phyloP scores from a whole-genome alignment of 1,140 invertebrate species.

The Bombus sibiricus region DNA sequence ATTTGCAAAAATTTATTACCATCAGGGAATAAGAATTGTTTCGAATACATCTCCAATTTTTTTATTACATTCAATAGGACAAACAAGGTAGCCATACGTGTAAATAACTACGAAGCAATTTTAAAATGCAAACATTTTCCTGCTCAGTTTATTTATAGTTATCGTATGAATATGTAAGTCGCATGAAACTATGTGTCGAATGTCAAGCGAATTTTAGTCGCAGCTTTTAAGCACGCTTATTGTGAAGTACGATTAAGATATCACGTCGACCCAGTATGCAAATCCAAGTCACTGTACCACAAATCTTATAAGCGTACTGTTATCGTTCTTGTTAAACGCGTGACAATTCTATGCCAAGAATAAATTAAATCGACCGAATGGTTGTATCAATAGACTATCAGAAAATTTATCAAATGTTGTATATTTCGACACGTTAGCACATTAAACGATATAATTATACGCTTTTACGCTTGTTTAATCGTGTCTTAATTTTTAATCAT shows the following conservation, averaged over 20 bases:
- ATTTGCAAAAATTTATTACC: background rate
- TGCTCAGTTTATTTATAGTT: background rate
- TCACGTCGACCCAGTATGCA: conserved; percentile 38
- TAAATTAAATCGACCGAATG: background rate
- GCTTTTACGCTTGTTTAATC: background rate
- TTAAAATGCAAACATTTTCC: background rate
- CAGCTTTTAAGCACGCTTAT: background rate
- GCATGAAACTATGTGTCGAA: background rate
- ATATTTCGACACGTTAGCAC: background rate
- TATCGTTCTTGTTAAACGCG: conserved; percentile 29
- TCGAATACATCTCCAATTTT: background rate
- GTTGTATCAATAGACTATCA: background rate
- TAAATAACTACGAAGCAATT: no score
- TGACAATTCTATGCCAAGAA: conserved; percentile 2
- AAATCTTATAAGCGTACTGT: conserved; percentile 28
- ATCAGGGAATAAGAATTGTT: background rate
- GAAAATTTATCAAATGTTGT: conserved; percentile 5
- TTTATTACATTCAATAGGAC: no score
- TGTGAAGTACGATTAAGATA: conserved; percentile 31
- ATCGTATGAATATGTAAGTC: background rate
- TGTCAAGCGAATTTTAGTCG: background rate
- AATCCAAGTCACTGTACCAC: conserved; percentile 3
- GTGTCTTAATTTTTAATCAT: background rate
- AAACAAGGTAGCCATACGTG: no score
- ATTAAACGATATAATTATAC: background rate